Base-by-base conservation (phyloP, 2,888 invertebrate species). In the Alsophila aescularia region DNA sequence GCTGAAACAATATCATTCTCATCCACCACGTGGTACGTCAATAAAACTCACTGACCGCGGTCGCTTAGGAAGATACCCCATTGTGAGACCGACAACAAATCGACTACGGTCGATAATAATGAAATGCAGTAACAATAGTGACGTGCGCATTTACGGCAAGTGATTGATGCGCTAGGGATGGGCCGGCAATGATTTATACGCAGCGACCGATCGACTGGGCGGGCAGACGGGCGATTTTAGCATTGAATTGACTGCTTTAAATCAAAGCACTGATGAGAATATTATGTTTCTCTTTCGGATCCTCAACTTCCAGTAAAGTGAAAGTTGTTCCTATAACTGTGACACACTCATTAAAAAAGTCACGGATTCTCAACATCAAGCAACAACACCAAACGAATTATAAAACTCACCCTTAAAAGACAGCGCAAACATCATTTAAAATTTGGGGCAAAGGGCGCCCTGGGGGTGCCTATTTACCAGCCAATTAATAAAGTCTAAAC, bases 131-230 rank as follows among this genome's bases (percentile, higher is more conserved):
- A 13, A 49, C 53, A 56, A 56, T 61, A 69, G 73, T 62, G 63
- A 68, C 18, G 44, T 16, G 42, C 39, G 44, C 49, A 21, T 49
- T 49, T 50, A 72, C 66, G 62, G 54, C 37, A 16, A 31, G 62
- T 71, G 75, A 75, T 72, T 69, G 75, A 75, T 72, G 63, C 61
- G 67, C 57, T 60, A 52, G 60, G 62, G 55, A 45, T 58, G 59
- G 60, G 40, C 44, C 21, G 13, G 12, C 34, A 45, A 55, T 75
- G 74, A 76, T 75, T 76, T 74, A 73, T 75, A 66, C 60, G 57
- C 54, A 62, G 56, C 55, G 64, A 61, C 62, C 66, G 67, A 70
- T 67, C 63, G 60, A 51, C 12, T 16, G 42, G 2, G 8, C 5
- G 3, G 21, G 45, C 45, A 70, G 53, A 73, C 75, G 52, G 27